These are phyloP conservation scores for Acanthornis magna DNA, from an alignment of 2,797 vertebrate species.

Conservation along the genomic window DNA sequence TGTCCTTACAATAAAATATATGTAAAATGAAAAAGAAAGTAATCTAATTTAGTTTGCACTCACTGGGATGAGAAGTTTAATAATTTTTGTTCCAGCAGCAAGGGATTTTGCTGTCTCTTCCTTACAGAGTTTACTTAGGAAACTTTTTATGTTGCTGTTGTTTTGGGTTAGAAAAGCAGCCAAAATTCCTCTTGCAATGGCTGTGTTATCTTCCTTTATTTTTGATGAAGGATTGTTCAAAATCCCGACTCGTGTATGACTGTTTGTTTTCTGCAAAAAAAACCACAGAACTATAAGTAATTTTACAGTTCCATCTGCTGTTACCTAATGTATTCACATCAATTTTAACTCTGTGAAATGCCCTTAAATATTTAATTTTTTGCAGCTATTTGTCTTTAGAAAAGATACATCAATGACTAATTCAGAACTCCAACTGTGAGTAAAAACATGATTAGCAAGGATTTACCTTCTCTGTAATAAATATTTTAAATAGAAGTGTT, in stretches of 20 bases:
- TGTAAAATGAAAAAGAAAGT: background rate
- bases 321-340: background rate
- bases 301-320: background rate
- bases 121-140: conserved; percentile 84
- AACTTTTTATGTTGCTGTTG: conserved; percentile 80
- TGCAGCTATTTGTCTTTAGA: background rate
- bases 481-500: background rate
- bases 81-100: conserved; percentile 85
- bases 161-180: conserved; percentile 90
- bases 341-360: background rate
- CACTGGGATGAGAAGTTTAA: conserved; percentile 84
- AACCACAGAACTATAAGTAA: background rate
- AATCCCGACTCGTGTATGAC: conserved; percentile 84
- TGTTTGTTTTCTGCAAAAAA: conserved; percentile 83
- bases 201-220: conserved; percentile 86
- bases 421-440: background rate
- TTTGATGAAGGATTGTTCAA: conserved; percentile 89
- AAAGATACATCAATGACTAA: background rate
- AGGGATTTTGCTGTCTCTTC: conserved; percentile 85
- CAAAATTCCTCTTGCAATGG: conserved; percentile 88
- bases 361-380: background rate
- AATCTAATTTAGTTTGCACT: conserved; percentile 43
- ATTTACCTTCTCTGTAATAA: background rate
- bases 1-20: background rate
- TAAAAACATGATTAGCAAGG: background rate